Evolutionary conservation across 1,140 invertebrate genomes (phyloP), one percentile per base, ranked within the genome.

Genomic region (Cryptotermes secundus): DNA sequence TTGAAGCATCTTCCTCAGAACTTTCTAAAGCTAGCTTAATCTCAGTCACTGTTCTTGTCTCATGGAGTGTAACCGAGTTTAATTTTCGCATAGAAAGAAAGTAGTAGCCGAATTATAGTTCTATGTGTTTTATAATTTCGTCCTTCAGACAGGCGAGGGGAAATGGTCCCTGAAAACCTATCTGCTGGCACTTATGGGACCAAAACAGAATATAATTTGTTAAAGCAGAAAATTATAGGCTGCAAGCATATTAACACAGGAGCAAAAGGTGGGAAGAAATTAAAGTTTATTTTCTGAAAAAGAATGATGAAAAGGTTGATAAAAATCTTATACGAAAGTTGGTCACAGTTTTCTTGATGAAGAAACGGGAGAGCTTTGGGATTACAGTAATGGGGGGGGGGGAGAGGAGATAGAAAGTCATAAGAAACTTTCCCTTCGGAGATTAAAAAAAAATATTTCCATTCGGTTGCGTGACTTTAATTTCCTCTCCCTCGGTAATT

Each of bases 291-390:
- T n/a, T 49, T 72, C 14, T 16, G 59, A 72, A 49, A n/a, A n/a
- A 26, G 2, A 72, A 72, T 31, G 59, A 72, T 72, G 59, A 72
- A 72, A 72, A 72, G 59, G 59, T n/a, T 72, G 59, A 72, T 72
- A 72, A 72, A 72, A 72, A 72, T 72, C 59, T 72, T 72, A 72
- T 72, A 72, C 59, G 31, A 72, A 72, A 72, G 59, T 72, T 72
- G n/a, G 59, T 1, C 59, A 72, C 59, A 72, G 26, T 72, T 72
- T 72, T 49, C 45, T 22, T 22, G 45, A 49, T 22, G 26, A n/a
- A 72, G 59, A 14, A 19, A 31, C 2, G 59, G n/a, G n/a, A 19
- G 14, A 19, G 14, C 14, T 16, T 72, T 7, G 1, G n/a, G 59
- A 72, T 72, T 72, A 31, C n/a, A 72, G 59, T 0, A 59, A 31